A percentile compares a stretch with the other conserved stretches of the same genome.
These are phyloP conservation scores for Amblyjoppa proteus DNA, from an alignment of 2,888 invertebrate genomes.

Conservation along the genomic window DNA sequence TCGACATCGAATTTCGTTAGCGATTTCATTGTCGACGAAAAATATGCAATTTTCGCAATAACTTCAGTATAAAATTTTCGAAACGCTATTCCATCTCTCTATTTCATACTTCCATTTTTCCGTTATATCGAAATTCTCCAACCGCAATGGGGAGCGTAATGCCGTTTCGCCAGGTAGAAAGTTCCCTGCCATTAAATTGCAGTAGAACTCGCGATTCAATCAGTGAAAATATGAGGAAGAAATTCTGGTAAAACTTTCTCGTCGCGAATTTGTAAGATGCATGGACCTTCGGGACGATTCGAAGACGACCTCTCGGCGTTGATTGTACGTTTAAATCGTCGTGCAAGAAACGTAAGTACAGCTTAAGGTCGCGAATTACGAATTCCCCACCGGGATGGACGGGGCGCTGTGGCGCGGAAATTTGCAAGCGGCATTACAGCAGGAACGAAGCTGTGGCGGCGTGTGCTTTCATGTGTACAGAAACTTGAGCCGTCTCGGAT, in stretches of 20 bases:
- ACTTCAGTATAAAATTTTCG: neutral
- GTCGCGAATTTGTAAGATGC: neutral
- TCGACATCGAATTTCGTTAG: neutral
- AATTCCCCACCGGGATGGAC: constrained; percentile 13
- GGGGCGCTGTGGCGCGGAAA: constrained; percentile 12
- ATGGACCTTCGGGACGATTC: neutral
- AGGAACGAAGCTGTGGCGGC: neutral
- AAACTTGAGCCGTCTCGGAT: neutral
- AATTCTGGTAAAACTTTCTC: constrained; percentile 1
- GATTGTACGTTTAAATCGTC: constrained; percentile 12
- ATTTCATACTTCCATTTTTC: too few species aligned
- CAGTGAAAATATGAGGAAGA: constrained; percentile 9
- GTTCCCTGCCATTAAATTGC: neutral
- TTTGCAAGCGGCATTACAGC: constrained; percentile 18
- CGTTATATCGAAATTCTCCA: neutral
- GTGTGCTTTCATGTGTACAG: neutral
- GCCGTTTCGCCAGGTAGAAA: neutral
- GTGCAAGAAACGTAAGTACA: constrained; percentile 12
- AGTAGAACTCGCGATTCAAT: neutral
- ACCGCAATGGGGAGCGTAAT: neutral
- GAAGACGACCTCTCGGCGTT: neutral
- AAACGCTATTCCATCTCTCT: too few species aligned
- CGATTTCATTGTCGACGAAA: neutral
- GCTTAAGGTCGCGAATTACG: constrained; percentile 9
- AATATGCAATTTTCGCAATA: neutral